phyloP scores from a whole-genome alignment of 2,797 vertebrate genomes.

The Scomberomorus guttatus region DNA sequence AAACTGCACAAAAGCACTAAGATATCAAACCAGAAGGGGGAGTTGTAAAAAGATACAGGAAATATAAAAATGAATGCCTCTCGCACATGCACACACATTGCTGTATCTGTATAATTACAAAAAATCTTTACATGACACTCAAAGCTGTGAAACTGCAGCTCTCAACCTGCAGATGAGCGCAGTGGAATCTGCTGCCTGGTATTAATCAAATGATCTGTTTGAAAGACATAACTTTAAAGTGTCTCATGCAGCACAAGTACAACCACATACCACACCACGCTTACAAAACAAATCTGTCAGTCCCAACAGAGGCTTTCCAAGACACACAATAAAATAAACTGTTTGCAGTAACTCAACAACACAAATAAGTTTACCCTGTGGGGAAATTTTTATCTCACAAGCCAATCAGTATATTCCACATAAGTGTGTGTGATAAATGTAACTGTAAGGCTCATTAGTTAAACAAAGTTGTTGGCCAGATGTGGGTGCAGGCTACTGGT shows the following conservation, averaged over 20 bases:
- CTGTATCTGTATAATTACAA: conserved; percentile 35
- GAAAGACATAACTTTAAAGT: conserved; percentile 50
- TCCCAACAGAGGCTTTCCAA: conserved; percentile 55
- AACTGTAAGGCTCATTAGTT: conserved; percentile 41
- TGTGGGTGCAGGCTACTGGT: conserved; percentile 27
- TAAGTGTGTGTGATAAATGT: conserved; percentile 25
- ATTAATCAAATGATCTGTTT: conserved; percentile 56
- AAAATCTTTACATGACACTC: conserved; percentile 32
- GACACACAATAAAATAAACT: conserved; percentile 44
- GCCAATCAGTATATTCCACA: conserved; percentile 53
- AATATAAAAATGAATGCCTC: conserved; percentile 10
- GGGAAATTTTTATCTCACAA: conserved; percentile 33
- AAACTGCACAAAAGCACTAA: conserved; percentile 3
- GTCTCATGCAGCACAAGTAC: conserved; percentile 52
- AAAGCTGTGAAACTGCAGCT: conserved; percentile 32
- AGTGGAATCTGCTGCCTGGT: conserved; percentile 21
- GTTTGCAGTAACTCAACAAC: conserved; percentile 52
- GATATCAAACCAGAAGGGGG: conserved; percentile 17
- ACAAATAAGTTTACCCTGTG: conserved; percentile 35
- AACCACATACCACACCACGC: conserved; percentile 55
- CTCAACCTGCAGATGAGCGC: conserved; percentile 35
- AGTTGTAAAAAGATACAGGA: conserved; percentile 45
- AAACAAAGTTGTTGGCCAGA: conserved; percentile 33
- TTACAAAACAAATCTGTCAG: conserved; percentile 66
- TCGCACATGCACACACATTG: conserved; percentile 15